Percentiles rank a stretch among this genome's conserved stretches.
Conservation (phyloP, 2,888 invertebrate genomes). For the Teleogryllus oceanicus region DNA sequence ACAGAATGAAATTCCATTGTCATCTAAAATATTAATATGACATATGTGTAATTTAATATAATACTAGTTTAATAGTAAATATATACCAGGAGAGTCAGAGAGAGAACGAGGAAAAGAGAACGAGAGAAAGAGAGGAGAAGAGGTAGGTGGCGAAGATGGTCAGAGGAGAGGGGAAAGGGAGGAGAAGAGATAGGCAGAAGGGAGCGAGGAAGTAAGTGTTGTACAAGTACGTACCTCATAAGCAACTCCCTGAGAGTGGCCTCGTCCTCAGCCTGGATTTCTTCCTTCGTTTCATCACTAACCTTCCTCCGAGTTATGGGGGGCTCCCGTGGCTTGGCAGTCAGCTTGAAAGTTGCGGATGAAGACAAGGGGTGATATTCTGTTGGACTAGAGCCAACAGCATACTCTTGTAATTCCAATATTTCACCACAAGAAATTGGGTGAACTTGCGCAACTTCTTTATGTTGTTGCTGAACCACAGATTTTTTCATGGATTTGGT, state of each 20-base stretch:
- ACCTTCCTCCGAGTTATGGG: constrained; percentile 51
- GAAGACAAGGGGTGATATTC: constrained; percentile 47
- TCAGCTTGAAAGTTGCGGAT: constrained; percentile 51
- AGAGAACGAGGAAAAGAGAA: no score
- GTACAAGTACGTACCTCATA: constrained; percentile 70
- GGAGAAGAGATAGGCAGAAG: no score
- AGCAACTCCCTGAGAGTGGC: constrained; percentile 92
- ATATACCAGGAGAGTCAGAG: no score
- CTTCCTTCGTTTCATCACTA: constrained; percentile 80
- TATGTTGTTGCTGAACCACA: constrained; percentile 31
- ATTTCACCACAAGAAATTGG: constrained; percentile 43
- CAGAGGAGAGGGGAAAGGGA: no score
- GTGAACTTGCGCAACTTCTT: constrained; percentile 31
- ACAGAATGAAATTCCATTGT: no score
- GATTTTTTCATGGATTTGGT: constrained; percentile 36
- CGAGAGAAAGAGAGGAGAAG: no score
- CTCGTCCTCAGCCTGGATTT: constrained; percentile 73
- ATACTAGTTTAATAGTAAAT: no score
- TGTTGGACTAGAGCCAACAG: constrained; percentile 47
- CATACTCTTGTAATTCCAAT: constrained; percentile 52
- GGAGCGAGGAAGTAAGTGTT: no score
- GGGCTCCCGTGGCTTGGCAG: constrained; percentile 44
- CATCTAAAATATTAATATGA: no score
- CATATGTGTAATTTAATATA: no score
- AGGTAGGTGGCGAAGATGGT: no score